Evolutionary conservation across 2,797 vertebrate species (phyloP).

Genomic region (Phylloscopus collybita): DNA sequence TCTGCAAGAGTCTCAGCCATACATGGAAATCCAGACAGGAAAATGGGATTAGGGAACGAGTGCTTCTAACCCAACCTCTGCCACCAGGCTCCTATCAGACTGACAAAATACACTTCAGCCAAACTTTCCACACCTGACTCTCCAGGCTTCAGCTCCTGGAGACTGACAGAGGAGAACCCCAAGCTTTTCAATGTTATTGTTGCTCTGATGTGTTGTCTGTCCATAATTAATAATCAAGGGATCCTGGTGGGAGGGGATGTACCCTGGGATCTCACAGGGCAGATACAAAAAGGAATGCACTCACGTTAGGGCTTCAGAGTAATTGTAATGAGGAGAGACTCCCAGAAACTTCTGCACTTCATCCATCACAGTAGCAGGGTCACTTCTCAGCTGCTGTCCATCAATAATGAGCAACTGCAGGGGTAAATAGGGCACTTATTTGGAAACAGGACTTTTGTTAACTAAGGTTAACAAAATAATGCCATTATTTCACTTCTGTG

Average conservation of each 20-base stretch:
- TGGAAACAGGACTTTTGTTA: background rate
- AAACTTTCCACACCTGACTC: background rate
- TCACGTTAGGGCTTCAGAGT: constrained; percentile 95
- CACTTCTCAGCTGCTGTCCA: constrained; percentile 92
- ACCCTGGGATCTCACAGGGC: background rate
- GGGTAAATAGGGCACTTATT: constrained; percentile 2
- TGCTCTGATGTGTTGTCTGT: background rate
- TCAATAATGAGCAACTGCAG: constrained; percentile 93
- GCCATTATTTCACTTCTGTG: background rate
- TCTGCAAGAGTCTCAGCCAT: background rate
- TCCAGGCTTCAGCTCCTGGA: background rate
- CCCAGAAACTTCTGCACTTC: constrained; percentile 96
- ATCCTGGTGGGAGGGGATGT: background rate
- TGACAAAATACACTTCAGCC: background rate
- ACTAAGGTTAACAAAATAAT: background rate
- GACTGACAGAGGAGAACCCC: background rate
- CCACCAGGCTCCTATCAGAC: background rate
- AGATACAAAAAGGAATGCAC: constrained; percentile 59
- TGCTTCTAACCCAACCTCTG: background rate
- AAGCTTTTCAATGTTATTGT: background rate
- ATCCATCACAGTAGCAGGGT: constrained; percentile 93
- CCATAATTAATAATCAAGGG: background rate
- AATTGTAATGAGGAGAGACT: constrained; percentile 92
- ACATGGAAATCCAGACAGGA: background rate
- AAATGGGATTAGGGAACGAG: background rate